phyloP scores from a whole-genome alignment of 2,888 invertebrate species.

The Agrochola lota region DNA sequence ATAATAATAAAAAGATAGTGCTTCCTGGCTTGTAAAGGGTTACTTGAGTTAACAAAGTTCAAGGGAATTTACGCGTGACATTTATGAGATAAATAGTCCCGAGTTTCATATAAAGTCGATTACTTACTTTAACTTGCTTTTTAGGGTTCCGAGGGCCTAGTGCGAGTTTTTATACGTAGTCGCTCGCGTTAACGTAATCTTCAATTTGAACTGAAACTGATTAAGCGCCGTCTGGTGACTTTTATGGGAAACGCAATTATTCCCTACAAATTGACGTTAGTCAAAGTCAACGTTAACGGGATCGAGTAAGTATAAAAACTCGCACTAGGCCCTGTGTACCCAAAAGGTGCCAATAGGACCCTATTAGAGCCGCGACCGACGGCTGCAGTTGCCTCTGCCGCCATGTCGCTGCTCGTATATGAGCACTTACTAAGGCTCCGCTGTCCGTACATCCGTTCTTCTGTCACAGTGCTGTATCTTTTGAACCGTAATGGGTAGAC shows the following conservation, averaged over 20 bases:
- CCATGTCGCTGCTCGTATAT: too few species aligned
- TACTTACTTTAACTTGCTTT: neutral
- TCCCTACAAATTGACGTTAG: too few species aligned
- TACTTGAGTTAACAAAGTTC: conserved; percentile 48
- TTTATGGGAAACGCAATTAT: too few species aligned
- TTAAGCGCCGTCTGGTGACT: too few species aligned
- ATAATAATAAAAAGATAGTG: conserved; percentile 14
- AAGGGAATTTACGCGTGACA: conserved; percentile 44
- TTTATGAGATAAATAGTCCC: conserved; percentile 37
- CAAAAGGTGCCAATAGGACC: neutral
- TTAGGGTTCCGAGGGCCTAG: neutral
- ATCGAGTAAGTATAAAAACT: too few species aligned
- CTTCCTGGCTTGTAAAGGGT: conserved; percentile 52
- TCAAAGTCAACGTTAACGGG: too few species aligned
- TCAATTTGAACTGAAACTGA: too few species aligned
- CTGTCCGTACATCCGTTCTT: neutral
- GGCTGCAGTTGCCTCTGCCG: too few species aligned
- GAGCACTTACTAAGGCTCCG: neutral
- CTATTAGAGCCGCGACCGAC: neutral
- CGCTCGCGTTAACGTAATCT: too few species aligned
- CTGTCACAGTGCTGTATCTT: neutral
- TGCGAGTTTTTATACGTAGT: too few species aligned
- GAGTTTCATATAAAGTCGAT: neutral
- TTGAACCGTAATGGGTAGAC: neutral
- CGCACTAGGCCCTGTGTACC: neutral